A percentile compares a stretch with the other conserved stretches of the same genome.
Conservation (phyloP, 2,888 invertebrate species). For the Ochropleura plecta region DNA sequence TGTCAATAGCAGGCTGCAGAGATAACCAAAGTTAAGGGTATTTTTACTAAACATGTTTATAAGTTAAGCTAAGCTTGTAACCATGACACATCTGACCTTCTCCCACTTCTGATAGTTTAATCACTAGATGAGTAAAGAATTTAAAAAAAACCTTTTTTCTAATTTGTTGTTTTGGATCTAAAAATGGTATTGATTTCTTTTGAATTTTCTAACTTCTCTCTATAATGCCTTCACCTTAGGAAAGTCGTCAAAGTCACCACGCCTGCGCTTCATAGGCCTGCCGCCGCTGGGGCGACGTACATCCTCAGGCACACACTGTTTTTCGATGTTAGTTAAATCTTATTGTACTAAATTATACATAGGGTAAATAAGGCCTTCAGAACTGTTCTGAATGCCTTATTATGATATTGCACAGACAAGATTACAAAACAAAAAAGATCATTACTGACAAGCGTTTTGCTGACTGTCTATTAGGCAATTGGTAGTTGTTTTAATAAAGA, state of each 20-base stretch:
- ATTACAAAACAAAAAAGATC: neutral
- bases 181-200: neutral
- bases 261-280: conserved; percentile 54
- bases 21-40: conserved; percentile 20
- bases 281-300: conserved; percentile 37
- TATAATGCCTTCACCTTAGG: conserved; percentile 54
- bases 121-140: neutral
- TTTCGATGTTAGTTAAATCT: conserved; percentile 50
- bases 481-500: conserved; percentile 3
- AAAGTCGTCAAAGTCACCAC: conserved; percentile 43
- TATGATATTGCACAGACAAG: conserved; percentile 6
- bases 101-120: neutral
- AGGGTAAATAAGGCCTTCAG: neutral
- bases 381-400: conserved; percentile 3
- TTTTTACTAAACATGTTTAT: no score
- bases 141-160: neutral
- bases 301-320: conserved; percentile 57
- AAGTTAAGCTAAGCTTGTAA: conserved; percentile 14
- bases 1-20: neutral
- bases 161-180: neutral
- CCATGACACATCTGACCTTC: neutral
- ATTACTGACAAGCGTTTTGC: neutral
- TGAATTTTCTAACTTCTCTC: conserved; percentile 29
- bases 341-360: conserved; percentile 37
- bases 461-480: conserved; percentile 1